phyloP scores from a whole-genome alignment of 2,888 invertebrate species.

The Nymphalis urticae region DNA sequence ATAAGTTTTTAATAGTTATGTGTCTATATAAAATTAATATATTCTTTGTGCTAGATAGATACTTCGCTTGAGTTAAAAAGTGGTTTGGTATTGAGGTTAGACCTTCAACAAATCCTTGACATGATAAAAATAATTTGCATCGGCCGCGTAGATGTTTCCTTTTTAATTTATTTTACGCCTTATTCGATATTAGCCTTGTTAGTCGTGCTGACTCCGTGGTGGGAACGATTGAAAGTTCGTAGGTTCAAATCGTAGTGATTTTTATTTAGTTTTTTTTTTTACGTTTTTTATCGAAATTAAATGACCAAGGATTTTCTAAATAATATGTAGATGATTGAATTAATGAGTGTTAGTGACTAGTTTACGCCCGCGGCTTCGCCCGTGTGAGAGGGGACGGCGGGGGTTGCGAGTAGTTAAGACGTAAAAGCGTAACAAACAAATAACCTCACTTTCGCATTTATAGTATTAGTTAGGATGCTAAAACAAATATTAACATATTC shows the following conservation, averaged over 20 bases:
- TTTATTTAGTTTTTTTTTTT: neutral
- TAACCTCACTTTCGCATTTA: too few relatives aligned
- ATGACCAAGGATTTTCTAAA: neutral
- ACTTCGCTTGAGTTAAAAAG: conserved; percentile 28
- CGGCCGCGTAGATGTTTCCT: conserved; percentile 39
- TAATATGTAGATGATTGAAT: too few relatives aligned
- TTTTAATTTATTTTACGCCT: conserved; percentile 26
- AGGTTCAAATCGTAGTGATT: neutral
- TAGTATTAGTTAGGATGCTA: too few relatives aligned
- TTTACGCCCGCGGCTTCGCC: too few relatives aligned
- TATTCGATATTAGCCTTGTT: conserved; percentile 5
- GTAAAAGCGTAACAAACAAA: too few relatives aligned
- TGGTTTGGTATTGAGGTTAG: conserved; percentile 49
- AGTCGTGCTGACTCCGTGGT: neutral
- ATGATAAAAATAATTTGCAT: conserved; percentile 59
- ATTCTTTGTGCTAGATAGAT: conserved; percentile 12
- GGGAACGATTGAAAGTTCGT: neutral
- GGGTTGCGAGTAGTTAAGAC: too few relatives aligned
- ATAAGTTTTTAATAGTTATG: too few relatives aligned
- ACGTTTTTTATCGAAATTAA: neutral
- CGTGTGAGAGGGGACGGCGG: too few relatives aligned
- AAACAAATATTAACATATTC: too few relatives aligned
- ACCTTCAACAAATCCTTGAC: conserved; percentile 66
- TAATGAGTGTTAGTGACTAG: too few relatives aligned
- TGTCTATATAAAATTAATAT: neutral